Percentiles rank a stretch among this genome's conserved stretches.
Evolutionary conservation across 2,888 invertebrate genomes (phyloP).

Genomic region (Andrena bucephala): DNA sequence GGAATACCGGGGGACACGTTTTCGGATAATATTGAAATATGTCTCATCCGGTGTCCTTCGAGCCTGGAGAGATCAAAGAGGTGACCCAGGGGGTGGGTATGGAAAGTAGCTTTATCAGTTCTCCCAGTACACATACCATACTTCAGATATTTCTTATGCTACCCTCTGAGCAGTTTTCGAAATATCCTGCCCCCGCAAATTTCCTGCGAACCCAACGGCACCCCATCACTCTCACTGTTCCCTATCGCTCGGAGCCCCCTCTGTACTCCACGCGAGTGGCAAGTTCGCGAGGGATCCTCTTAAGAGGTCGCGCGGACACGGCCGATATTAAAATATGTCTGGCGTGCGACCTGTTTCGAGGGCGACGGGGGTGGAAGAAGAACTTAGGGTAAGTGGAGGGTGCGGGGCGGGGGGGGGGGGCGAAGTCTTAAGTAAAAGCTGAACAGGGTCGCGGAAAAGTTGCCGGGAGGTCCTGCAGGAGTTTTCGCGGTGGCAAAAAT

Average conservation of each 20-base stretch:
- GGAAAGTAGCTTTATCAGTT: too few species aligned
- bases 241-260: neutral
- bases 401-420: constrained; percentile 28
- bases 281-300: constrained; percentile 10
- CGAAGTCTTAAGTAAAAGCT: constrained; percentile 64
- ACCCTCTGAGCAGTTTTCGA: too few species aligned
- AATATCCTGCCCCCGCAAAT: neutral
- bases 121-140: too few species aligned
- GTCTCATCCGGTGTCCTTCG: constrained; percentile 8
- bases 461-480: constrained; percentile 26
- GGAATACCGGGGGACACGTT: constrained; percentile 34
- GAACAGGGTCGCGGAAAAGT: constrained; percentile 49
- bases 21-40: constrained; percentile 33
- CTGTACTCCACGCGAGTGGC: neutral
- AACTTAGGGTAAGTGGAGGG: constrained; percentile 51
- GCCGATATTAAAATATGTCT: constrained; percentile 48
- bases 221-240: neutral
- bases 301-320: constrained; percentile 24
- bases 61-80: too few species aligned
- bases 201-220: neutral
- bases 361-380: neutral
- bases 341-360: constrained; percentile 40
- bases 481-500: constrained; percentile 41
- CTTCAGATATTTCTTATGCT: too few species aligned
- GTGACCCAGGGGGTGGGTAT: too few species aligned